Evolutionary conservation across 2,888 invertebrate genomes (phyloP).

Genomic region (Rhagium mordax): DNA sequence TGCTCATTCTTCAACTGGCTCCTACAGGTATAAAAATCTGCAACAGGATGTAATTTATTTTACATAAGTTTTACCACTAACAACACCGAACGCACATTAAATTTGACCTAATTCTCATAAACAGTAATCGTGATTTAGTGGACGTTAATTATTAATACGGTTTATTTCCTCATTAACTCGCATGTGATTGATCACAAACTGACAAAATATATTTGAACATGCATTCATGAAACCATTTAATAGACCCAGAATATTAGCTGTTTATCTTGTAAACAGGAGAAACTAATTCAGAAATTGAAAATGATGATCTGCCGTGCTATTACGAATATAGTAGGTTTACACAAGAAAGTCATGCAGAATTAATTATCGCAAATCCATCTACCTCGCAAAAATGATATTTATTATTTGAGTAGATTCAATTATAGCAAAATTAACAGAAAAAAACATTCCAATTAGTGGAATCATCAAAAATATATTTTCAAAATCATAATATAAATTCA

Average conservation of each 20-base stretch:
- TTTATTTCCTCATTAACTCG: neutral
- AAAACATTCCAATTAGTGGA: no score
- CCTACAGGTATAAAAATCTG: neutral
- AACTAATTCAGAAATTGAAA: no score
- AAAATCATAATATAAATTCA: no score
- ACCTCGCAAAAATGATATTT: no score
- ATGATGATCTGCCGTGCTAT: no score
- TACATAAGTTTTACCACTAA: neutral
- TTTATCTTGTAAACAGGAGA: no score
- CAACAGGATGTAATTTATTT: constrained; percentile 20
- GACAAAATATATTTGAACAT: neutral
- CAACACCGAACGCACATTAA: neutral
- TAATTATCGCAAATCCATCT: no score
- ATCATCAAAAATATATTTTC: no score
- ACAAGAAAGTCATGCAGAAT: no score
- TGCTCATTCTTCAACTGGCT: neutral
- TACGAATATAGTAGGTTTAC: no score
- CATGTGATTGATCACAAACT: constrained; percentile 6
- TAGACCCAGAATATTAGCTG: neutral
- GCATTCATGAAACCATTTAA: neutral
- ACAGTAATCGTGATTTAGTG: constrained; percentile 9
- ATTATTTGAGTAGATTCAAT: no score
- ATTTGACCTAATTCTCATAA: constrained; percentile 4
- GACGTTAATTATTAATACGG: constrained; percentile 1
- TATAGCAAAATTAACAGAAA: no score